Base-by-base conservation (phyloP, 2,113 vertebrate species). In the Camarhynchus parvulus region DNA sequence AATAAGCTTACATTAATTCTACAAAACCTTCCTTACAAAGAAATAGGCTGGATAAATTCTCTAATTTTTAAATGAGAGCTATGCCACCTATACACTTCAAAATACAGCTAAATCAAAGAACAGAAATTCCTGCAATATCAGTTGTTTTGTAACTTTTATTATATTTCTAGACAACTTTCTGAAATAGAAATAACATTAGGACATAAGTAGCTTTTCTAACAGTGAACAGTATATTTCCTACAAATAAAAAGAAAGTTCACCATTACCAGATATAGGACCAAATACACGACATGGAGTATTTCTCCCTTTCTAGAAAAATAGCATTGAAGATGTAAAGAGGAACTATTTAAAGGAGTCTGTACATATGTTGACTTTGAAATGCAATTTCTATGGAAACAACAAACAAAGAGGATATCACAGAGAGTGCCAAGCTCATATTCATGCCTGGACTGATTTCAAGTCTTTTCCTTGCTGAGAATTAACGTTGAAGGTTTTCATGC, bases 321-420 rank as follows among this genome's bases (percentile, higher is more conserved):
- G 21, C 67, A 11, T 22, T 58, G 30, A 87, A 72, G 44, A 81
- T 12, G 4, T 41, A 79, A 91, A 87, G 18, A 42, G 76, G 52
- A 92, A 84, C 58, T 56, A 44, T 93, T 94, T 93, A 55, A 78
- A 75, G 53, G 25, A 89, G 5, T 23, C 37, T 63, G 59, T 56
- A 67, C 44, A 22, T 82, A 49, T 72, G 52, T 94, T 94, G 94
- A 89, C 49, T 89, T 89, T 21, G 7, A 58, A 94, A 89, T 50
- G 44, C 44, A 92, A 95, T 92, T 94, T 82, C 92, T 95, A 94
- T 96, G 92, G 95, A 95, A 97, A 97, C 87, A 78, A 92, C 73
- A 96, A 96, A 95, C 88, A 95, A 95, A 96, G 89, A 91, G 37
- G 44, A 15, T 87, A 70, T 92, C 37, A 92, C 28, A 82, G 76